Evolutionary conservation across 2,888 invertebrate species (phyloP).

Genomic region (Amiota mariae): DNA sequence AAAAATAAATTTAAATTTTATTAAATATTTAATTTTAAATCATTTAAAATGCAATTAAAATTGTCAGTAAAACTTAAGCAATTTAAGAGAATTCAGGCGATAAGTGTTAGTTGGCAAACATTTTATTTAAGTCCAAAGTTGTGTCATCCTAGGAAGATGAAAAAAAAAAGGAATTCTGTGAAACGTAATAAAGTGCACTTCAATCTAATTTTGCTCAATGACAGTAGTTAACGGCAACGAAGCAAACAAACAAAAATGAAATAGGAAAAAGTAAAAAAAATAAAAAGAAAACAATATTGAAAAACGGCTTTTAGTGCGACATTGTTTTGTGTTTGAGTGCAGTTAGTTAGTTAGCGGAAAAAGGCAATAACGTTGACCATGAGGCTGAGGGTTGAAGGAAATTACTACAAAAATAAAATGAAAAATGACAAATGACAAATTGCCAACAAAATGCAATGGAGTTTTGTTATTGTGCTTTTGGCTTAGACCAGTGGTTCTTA

Average conservation of each 20-base stretch:
- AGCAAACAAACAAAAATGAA: neutral
- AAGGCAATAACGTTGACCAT: neutral
- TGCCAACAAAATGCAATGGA: constrained; percentile 1
- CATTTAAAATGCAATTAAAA: constrained; percentile 22
- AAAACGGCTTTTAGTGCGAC: neutral
- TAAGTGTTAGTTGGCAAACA: constrained; percentile 12
- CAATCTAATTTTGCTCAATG: neutral
- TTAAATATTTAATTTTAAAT: neutral
- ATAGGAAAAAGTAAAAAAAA: neutral
- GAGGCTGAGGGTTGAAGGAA: neutral
- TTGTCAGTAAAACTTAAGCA: too few species aligned
- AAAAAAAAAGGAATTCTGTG: neutral
- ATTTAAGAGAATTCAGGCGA: constrained; percentile 4
- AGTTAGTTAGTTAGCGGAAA: neutral
- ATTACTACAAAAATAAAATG: neutral
- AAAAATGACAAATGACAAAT: constrained; percentile 13
- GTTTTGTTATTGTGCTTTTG: constrained; percentile 1
- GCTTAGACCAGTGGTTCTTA: too few species aligned
- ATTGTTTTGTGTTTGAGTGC: neutral
- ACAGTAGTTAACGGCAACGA: too few species aligned
- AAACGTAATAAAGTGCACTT: neutral
- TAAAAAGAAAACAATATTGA: neutral
- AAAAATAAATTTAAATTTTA: constrained; percentile 6
- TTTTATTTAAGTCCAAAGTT: neutral
- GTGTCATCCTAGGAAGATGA: neutral